A percentile compares a stretch with the other conserved stretches of the same genome.
These are phyloP conservation scores for Fragum sueziense DNA, from an alignment of 2,888 invertebrate genomes.

Conservation along the genomic window DNA sequence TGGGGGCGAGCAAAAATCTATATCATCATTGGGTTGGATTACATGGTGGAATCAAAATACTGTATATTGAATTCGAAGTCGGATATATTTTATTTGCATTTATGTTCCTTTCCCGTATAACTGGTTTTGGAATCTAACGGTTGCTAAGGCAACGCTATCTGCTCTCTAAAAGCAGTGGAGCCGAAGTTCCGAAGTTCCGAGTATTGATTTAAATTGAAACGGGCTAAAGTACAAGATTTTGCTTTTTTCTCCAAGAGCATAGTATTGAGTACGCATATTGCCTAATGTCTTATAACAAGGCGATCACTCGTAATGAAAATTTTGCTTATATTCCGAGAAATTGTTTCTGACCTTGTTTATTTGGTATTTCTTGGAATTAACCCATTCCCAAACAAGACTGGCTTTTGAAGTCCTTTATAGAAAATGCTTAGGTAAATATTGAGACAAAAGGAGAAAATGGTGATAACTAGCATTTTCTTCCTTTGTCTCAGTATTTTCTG, in stretches of 20 bases:
- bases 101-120: conserved; percentile 38
- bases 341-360: too few species aligned
- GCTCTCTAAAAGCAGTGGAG: conserved; percentile 57
- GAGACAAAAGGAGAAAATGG: too few species aligned
- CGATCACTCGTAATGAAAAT: neutral
- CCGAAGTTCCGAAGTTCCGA: conserved; percentile 27
- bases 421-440: too few species aligned
- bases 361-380: too few species aligned
- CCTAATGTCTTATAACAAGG: neutral
- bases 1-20: conserved; percentile 2
- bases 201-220: conserved; percentile 61
- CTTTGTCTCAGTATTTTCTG: too few species aligned
- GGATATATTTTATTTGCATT: conserved; percentile 60
- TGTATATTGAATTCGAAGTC: conserved; percentile 23
- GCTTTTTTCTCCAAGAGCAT: conserved; percentile 10
- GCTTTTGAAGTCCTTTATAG: too few species aligned
- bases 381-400: too few species aligned
- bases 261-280: conserved; percentile 3
- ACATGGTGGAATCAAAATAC: neutral
- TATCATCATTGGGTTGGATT: neutral
- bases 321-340: too few species aligned
- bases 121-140: conserved; percentile 37
- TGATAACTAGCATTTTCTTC: too few species aligned
- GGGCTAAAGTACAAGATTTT: conserved; percentile 17
- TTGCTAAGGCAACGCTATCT: conserved; percentile 56